phyloP scores from a whole-genome alignment of 2,888 invertebrate species.

The Plebejus argus region DNA sequence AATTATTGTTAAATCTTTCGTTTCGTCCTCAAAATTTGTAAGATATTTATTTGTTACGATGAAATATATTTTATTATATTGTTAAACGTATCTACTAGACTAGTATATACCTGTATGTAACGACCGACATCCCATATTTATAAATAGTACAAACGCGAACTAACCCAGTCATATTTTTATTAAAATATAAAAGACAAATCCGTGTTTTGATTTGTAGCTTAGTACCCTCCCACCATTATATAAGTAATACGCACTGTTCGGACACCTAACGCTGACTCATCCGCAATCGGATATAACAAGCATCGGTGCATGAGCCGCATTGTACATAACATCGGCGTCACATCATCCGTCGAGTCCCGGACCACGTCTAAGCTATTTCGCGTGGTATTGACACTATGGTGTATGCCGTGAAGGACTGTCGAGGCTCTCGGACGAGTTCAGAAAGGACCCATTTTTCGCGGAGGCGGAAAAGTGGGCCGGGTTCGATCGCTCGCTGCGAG shows the following conservation, averaged over 20 bases:
- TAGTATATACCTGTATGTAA: slow-evolving; percentile 31
- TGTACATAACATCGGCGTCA: slow-evolving; percentile 69
- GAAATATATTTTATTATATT: slow-evolving; percentile 33
- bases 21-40: slow-evolving; percentile 32
- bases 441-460: slow-evolving; percentile 76
- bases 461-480: slow-evolving; percentile 76
- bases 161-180: slow-evolving; percentile 72
- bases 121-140: slow-evolving; percentile 41
- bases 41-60: slow-evolving; percentile 30
- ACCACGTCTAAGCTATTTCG: slow-evolving; percentile 39
- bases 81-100: slow-evolving; percentile 29
- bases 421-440: slow-evolving; percentile 74
- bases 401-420: slow-evolving; percentile 76
- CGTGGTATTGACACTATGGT: slow-evolving; percentile 67
- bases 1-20: slow-evolving; percentile 22
- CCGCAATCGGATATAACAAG: slow-evolving; percentile 39
- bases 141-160: slow-evolving; percentile 55
- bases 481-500: slow-evolving; percentile 82
- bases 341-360: slow-evolving; percentile 55
- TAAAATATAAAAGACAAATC: slow-evolving; percentile 76
- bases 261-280: slow-evolving; percentile 29
- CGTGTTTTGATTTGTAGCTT: slow-evolving; percentile 79
- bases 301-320: slow-evolving; percentile 69
- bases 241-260: slow-evolving; percentile 27
- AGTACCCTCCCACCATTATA: slow-evolving; percentile 63